Evolutionary conservation across 2,888 invertebrate species (phyloP).

Genomic region (Mythimna pallens): DNA sequence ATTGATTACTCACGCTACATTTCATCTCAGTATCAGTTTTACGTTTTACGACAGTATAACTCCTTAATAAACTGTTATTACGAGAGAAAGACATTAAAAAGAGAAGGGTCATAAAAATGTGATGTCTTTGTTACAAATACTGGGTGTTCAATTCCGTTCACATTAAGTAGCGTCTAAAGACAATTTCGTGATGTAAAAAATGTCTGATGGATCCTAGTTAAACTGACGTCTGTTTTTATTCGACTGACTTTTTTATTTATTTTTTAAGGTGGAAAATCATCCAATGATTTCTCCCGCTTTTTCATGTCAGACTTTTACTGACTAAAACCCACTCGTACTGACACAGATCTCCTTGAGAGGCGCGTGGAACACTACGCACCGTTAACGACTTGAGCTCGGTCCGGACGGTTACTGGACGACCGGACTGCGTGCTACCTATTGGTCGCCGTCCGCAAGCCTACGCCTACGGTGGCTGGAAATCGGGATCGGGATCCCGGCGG

Average conservation of each 20-base stretch:
- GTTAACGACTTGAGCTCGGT: no score
- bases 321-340: no score
- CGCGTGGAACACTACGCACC: no score
- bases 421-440: no score
- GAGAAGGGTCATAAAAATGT: conserved; percentile 29
- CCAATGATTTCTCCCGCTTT: no score
- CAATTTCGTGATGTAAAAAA: not conserved
- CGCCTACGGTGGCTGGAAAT: no score
- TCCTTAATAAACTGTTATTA: conserved; percentile 47
- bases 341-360: no score
- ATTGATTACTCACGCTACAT: conserved; percentile 19
- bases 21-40: conserved; percentile 11
- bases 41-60: conserved; percentile 30
- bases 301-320: no score
- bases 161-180: not conserved
- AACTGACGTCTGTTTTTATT: not conserved
- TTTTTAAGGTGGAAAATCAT: no score
- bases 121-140: conserved; percentile 21
- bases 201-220: not conserved
- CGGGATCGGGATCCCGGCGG: no score
- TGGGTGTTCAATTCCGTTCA: conserved; percentile 10
- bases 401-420: no score
- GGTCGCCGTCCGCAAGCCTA: no score
- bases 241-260: not conserved
- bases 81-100: conserved; percentile 29